Evolutionary conservation across 2,888 invertebrate genomes (phyloP).

Genomic region (Mesodorylaimus sp.): DNA sequence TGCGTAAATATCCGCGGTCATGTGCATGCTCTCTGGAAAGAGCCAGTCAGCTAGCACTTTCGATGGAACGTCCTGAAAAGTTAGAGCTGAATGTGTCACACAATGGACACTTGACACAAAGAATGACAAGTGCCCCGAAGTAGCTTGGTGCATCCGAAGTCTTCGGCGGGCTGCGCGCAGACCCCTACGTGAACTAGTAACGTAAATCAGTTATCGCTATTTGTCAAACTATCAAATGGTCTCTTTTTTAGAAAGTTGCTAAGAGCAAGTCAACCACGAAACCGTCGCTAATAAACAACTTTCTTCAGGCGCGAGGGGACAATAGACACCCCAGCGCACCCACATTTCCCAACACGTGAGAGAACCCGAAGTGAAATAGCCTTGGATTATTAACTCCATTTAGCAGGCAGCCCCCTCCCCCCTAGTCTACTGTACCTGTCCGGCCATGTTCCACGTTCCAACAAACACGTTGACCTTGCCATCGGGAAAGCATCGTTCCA

Average conservation of each 20-base stretch:
- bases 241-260: too few species aligned
- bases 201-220: too few species aligned
- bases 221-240: too few species aligned
- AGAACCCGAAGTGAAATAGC: background rate
- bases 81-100: background rate
- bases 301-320: too few species aligned
- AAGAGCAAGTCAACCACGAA: too few species aligned
- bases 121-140: too few species aligned
- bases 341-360: background rate
- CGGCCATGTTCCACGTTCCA: slow-evolving; percentile 94
- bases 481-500: slow-evolving; percentile 40
- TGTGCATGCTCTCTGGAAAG: slow-evolving; percentile 59
- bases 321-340: too few species aligned
- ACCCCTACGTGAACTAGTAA: too few species aligned
- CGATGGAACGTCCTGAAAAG: slow-evolving; percentile 38
- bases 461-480: slow-evolving; percentile 68
- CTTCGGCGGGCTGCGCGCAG: too few species aligned
- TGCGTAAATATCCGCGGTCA: slow-evolving; percentile 65
- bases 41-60: slow-evolving; percentile 66
- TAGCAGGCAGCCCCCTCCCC: too few species aligned
- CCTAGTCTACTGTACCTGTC: slow-evolving; percentile 57
- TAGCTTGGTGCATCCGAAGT: too few species aligned
- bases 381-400: background rate
- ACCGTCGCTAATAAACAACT: too few species aligned
- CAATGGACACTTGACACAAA: background rate